These are phyloP conservation scores for Uloborus diversus DNA, from an alignment of 1,140 invertebrate genomes.

Conservation along the genomic window DNA sequence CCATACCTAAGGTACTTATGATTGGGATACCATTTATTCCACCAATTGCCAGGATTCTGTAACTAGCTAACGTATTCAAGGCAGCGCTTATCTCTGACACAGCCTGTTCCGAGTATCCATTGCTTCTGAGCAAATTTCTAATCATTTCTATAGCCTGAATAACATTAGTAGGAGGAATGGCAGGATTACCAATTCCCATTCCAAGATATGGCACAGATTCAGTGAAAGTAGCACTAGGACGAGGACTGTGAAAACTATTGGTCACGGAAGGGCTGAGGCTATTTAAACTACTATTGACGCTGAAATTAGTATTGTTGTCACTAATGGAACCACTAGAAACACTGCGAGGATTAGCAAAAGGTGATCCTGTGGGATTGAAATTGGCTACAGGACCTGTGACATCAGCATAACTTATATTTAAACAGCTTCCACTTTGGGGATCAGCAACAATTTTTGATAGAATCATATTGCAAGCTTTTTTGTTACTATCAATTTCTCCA, in stretches of 20 bases:
- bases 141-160: constrained; percentile 84
- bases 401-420: constrained; percentile 96
- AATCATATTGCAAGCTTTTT: constrained; percentile 92
- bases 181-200: constrained; percentile 46
- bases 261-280: constrained; percentile 60
- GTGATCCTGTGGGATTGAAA: constrained; percentile 95
- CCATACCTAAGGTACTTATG: constrained; percentile 60
- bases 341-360: constrained; percentile 77
- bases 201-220: constrained; percentile 45
- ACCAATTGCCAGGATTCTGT: constrained; percentile 90
- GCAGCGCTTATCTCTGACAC: constrained; percentile 89
- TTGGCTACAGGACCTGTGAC: constrained; percentile 93
- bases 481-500: constrained; percentile 89
- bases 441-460: constrained; percentile 97
- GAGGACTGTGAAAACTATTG: constrained; percentile 60
- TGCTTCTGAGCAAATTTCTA: constrained; percentile 81
- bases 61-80: constrained; percentile 89
- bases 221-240: constrained; percentile 49
- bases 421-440: constrained; percentile 94
- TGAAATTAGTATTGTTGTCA: constrained; percentile 60
- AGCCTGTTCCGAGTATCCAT: constrained; percentile 87
- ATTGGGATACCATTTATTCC: constrained; percentile 66
- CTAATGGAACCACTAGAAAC: constrained; percentile 51
- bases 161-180: constrained; percentile 67
- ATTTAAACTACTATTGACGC: constrained; percentile 60